Evolutionary conservation across 2,113 vertebrate genomes (phyloP).

Genomic region (Muntiacus reevesi): DNA sequence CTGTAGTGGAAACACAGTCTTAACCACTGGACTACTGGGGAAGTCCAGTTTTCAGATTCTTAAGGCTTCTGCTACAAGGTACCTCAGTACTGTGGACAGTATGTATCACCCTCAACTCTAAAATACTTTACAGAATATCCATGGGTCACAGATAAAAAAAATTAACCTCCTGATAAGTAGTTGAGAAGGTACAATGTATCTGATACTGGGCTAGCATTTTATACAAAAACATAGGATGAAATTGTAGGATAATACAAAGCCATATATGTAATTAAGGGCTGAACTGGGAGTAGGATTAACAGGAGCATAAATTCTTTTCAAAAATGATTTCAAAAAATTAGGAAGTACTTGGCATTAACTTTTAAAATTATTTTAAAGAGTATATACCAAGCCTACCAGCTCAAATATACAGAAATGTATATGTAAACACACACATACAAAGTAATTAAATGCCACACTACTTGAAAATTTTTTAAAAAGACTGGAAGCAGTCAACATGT

Average conservation of each 20-base stretch:
- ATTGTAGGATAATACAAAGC: neutral
- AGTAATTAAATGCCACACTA: neutral
- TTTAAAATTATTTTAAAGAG: neutral
- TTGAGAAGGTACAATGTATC: neutral
- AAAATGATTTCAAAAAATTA: neutral
- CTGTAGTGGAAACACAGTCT: neutral
- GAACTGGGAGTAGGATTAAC: neutral
- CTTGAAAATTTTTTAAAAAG: neutral
- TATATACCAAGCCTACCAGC: neutral
- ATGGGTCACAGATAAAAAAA: neutral
- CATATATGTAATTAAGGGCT: neutral
- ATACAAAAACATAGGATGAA: neutral
- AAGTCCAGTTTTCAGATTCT: neutral
- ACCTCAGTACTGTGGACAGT: neutral
- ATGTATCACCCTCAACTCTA: neutral
- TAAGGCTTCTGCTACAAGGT: neutral
- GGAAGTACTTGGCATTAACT: neutral
- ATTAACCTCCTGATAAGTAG: neutral
- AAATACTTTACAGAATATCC: conserved; percentile 20
- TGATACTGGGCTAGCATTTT: neutral
- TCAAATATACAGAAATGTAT: neutral
- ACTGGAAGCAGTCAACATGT: neutral
- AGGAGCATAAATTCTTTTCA: neutral
- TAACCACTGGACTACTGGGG: neutral
- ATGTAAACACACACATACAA: neutral